phyloP scores from a whole-genome alignment of 1,140 invertebrate genomes.

The Marisa cornuarietis region DNA sequence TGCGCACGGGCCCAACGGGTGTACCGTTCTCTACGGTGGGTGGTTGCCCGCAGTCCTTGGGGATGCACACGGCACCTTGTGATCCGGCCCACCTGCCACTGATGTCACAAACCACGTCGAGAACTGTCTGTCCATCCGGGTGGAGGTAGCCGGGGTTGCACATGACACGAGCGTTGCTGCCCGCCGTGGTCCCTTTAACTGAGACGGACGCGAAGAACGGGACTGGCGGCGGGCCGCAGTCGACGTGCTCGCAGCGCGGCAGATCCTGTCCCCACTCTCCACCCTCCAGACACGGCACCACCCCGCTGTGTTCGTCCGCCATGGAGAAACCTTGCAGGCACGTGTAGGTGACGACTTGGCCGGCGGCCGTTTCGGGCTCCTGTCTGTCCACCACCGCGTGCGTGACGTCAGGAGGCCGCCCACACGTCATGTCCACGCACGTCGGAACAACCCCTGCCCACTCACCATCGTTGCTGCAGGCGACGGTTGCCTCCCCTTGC shows the following conservation, averaged over 20 bases:
- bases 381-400: not conserved
- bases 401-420: not conserved
- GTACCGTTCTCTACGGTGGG: conserved; percentile 6
- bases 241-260: conserved; percentile 11
- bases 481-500: conserved; percentile 48
- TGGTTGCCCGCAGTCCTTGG: conserved; percentile 18
- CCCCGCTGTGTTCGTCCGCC: conserved; percentile 5
- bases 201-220: conserved; percentile 16
- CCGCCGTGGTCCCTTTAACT: conserved; percentile 1
- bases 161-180: not conserved
- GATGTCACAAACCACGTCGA: conserved; percentile 20
- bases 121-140: not conserved
- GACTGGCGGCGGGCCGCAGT: conserved; percentile 22
- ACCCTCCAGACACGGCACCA: conserved; percentile 20
- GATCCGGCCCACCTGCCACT: conserved; percentile 14
- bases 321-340: conserved; percentile 30
- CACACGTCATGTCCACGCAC: conserved; percentile 30
- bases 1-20: conserved; percentile 4
- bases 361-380: not conserved
- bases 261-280: conserved; percentile 8
- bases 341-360: conserved; percentile 13
- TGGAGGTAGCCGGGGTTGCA: conserved; percentile 4
- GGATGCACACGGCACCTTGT: not conserved
- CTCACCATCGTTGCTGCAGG: conserved; percentile 53
- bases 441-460: conserved; percentile 48